A percentile compares a stretch with the other conserved stretches of the same genome.
Evolutionary conservation across 2,888 invertebrate species (phyloP).

Genomic region (Gortyna flavago): DNA sequence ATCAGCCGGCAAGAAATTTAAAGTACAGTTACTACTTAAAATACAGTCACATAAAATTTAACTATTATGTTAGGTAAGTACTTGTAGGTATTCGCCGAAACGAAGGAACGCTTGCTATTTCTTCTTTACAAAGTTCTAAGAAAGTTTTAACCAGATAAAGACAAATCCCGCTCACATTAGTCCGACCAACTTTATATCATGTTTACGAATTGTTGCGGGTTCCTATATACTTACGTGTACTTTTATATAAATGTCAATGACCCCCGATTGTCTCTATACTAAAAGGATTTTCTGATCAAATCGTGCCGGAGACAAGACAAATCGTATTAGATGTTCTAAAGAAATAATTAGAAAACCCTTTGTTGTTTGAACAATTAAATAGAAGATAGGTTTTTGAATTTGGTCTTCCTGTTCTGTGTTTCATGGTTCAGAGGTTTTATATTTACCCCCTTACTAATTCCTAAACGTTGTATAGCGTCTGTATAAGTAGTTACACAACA

Average conservation of each 20-base stretch:
- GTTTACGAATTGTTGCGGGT: constrained; percentile 13
- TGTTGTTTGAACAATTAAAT: constrained; percentile 1
- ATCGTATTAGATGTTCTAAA: constrained; percentile 13
- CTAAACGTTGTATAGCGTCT: too few relatives aligned
- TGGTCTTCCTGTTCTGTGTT: background rate
- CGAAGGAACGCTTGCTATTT: background rate
- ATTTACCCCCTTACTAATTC: too few relatives aligned
- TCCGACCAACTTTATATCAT: constrained; percentile 23
- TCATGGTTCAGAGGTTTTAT: too few relatives aligned
- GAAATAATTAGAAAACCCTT: constrained; percentile 21
- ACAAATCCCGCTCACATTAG: background rate
- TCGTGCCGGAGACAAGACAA: constrained; percentile 8
- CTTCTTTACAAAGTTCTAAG: constrained; percentile 2
- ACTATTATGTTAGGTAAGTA: background rate
- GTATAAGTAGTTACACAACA: too few relatives aligned
- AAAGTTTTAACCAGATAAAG: constrained; percentile 3
- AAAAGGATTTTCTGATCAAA: constrained; percentile 13
- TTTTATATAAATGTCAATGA: constrained; percentile 15
- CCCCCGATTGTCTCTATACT: constrained; percentile 1
- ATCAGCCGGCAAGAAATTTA: too few relatives aligned
- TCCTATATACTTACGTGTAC: constrained; percentile 2
- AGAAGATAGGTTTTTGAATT: background rate
- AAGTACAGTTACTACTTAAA: background rate
- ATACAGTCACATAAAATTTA: background rate
- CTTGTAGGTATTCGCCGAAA: background rate